A percentile compares a stretch with the other conserved stretches of the same genome.
Evolutionary conservation across 2,797 vertebrate species (phyloP).

Genomic region (Pseudochromis fuscus): DNA sequence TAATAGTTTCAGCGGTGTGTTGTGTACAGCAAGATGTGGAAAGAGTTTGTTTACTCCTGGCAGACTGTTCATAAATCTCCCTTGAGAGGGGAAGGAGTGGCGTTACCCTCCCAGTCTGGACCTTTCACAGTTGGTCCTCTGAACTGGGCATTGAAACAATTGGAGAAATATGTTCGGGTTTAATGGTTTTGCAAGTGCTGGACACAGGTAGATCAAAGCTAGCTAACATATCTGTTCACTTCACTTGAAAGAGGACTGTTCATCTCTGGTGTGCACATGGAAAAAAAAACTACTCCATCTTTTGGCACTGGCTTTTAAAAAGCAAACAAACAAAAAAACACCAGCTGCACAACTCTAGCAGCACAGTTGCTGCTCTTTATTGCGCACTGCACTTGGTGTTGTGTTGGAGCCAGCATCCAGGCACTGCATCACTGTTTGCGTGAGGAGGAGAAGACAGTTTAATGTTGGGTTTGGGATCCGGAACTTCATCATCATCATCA

Average conservation of each 20-base stretch:
- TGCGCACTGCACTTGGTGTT: conserved; percentile 4
- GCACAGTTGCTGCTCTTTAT: conserved; percentile 10
- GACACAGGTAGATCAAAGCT: conserved; percentile 56
- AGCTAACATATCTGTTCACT: conserved; percentile 29
- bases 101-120: conserved; percentile 11
- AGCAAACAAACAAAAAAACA: too few species aligned
- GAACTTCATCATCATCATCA: conserved; percentile 32
- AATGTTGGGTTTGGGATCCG: conserved; percentile 41
- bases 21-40: conserved; percentile 14
- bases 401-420: conserved; percentile 15
- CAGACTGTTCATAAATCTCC: conserved; percentile 37
- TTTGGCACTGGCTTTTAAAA: conserved; percentile 25
- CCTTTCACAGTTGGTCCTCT: conserved; percentile 34
- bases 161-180: not conserved
- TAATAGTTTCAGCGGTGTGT: not conserved
- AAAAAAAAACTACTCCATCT: conserved; percentile 18
- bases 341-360: conserved; percentile 20
- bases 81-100: conserved; percentile 32
- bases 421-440: conserved; percentile 13
- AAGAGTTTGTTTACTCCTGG: conserved; percentile 19
- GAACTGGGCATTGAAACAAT: conserved; percentile 7
- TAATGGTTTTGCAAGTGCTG: conserved; percentile 20
- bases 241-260: conserved; percentile 52
- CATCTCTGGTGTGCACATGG: conserved; percentile 19
- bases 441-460: conserved; percentile 32